Evolutionary conservation across 2,113 vertebrate genomes (phyloP), one percentile per base, ranked within the genome.

Genomic region (Aldabrachelys gigantea): DNA sequence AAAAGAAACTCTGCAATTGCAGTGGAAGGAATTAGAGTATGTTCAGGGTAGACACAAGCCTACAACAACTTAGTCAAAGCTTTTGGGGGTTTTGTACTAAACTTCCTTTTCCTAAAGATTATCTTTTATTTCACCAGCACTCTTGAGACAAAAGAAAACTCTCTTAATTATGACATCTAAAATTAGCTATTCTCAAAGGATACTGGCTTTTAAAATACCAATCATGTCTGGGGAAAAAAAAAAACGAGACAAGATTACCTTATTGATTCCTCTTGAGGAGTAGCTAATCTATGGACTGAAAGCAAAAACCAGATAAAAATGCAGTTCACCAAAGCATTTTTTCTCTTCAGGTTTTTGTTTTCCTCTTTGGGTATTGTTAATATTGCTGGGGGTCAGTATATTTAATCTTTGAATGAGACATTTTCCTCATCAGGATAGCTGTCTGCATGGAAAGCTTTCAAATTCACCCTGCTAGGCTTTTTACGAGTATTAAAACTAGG

Each of bases 221-320:
- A 3, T 84, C 54, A 75, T 62, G 59, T 80, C 53, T 79, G 52
- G 80, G 41, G 41, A 4, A 44, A 89, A 79, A 85, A 92, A 95
- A 97, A 94, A 10, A 85, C 10, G 4, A 9, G 41, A 92, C 1
- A 12, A 86, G 25, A 35, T 89, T 88, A 90, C 49, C 44, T 50
- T 80, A 84, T 5, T 31, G 17, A 84, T 93, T 84, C 80, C 21
- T 27, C 80, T 91, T 76, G 31, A 88, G 88, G 62, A 29, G 65
- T 4, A 1, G 95, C 9, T 6, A 69, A 88, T 79, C 93, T 96
- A 93, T 94, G 13, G 5, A 94, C 96, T 96, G 85, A 87, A 82
- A 69, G 5, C 95, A 52, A 29, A 17, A 6, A 80, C 6, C n/a
- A 88, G 76, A 95, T 24, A 47, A 17, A 44, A 89, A 80, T 80